Evolutionary conservation across 2,888 invertebrate species (phyloP).

Genomic region (Aphodius sticticus): DNA sequence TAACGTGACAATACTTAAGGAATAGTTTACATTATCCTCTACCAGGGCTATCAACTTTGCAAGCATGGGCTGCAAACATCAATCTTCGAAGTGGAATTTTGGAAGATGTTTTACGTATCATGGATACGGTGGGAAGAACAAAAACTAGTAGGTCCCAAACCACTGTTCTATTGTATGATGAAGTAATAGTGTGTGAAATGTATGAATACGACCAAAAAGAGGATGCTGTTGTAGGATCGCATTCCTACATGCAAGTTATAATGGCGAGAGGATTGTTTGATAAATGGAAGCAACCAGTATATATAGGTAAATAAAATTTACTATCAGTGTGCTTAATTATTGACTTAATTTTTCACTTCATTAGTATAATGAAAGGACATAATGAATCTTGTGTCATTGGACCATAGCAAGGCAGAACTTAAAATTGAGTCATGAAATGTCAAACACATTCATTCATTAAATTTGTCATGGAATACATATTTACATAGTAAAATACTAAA

Average conservation of each 20-base stretch:
- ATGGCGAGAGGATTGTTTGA: constrained; percentile 42
- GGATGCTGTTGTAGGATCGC: constrained; percentile 42
- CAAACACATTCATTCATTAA: constrained; percentile 16
- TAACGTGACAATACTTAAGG: too few species aligned
- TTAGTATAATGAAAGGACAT: too few species aligned
- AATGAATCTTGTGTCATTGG: too few species aligned
- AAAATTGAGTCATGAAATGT: too few species aligned
- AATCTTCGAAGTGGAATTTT: constrained; percentile 36
- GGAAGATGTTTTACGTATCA: constrained; percentile 35
- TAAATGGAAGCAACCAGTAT: constrained; percentile 47
- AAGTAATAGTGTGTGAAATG: constrained; percentile 39
- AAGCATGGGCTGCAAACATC: constrained; percentile 24
- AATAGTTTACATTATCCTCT: constrained; percentile 12
- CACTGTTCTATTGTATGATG: constrained; percentile 37
- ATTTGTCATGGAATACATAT: neutral
- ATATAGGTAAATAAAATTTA: constrained; percentile 32
- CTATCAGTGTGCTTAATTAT: neutral
- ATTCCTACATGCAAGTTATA: constrained; percentile 43
- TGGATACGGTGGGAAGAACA: constrained; percentile 35
- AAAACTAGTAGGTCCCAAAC: constrained; percentile 22
- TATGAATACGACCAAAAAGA: constrained; percentile 39
- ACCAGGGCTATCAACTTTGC: constrained; percentile 24
- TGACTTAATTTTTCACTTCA: too few species aligned
- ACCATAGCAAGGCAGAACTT: too few species aligned
- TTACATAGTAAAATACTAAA: neutral